Base-by-base conservation (phyloP, 2,113 vertebrate genomes). In the Oreochromis niloticus region DNA sequence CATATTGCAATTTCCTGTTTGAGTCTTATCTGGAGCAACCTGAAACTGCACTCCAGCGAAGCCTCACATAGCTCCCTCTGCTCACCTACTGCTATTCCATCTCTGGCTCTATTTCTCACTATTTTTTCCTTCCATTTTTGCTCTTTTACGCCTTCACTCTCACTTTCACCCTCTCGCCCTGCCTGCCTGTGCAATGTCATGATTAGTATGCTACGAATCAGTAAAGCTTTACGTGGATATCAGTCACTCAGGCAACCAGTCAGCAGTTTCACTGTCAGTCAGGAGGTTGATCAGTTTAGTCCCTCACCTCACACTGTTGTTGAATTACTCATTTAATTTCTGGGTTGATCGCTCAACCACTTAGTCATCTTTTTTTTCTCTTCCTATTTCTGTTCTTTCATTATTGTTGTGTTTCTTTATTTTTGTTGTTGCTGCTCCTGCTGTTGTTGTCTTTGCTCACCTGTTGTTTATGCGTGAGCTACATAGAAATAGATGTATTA, bases 1-100 rank as follows among this genome's bases (percentile, higher is more conserved):
- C 90, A 93, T 92, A 87, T 92, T 93, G 90, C 92, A 94, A 94
- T 95, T 96, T 95, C 93, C 92, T 92, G 86, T 92, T 90, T 80
- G 81, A 95, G 92, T 87, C 91, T 95, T 94, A 95, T 96, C 93
- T 91, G 4, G 75, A 90, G 71, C 80, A 73, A 88, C 89, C 86
- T 91, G 92, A 84, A 94, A 84, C 86, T 87, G 82, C 90, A 87
- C 85, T 89, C 86, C 90, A 89, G 66, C 27, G 32, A 88, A 90
- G 84, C 85, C 83, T 92, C 87, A 84, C 39, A 22, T 66, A 46
- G 43, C 80, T 88, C 83, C 78, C 85, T 87, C 54, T 12, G 52
- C 87, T 91, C 93, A 89, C 85, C 91, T 89, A 71, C 88, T 87
- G 83, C 79, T 85, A 19, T 82, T 83, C 80, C 83, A 84, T 91